phyloP scores from a whole-genome alignment of 1,140 invertebrate genomes.

The Paraescarpia echinospica region DNA sequence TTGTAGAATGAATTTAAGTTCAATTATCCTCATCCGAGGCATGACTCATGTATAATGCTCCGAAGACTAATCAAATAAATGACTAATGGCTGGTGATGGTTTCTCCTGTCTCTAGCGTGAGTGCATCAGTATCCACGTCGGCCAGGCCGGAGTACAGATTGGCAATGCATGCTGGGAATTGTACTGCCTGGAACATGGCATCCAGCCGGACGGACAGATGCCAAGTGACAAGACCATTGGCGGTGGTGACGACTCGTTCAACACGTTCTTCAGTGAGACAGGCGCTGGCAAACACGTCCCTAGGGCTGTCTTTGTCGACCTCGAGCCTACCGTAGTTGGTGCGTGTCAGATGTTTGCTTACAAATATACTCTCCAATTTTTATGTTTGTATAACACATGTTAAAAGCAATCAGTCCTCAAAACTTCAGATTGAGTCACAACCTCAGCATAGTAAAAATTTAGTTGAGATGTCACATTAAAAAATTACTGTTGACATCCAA shows the following conservation, averaged over 20 bases:
- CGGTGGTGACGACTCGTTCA: neutral
- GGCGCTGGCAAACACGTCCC: neutral
- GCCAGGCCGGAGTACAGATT: neutral
- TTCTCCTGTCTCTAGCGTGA: neutral
- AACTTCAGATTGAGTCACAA: neutral
- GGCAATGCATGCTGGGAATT: conserved; percentile 3
- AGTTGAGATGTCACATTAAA: too few relatives aligned
- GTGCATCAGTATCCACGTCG: neutral
- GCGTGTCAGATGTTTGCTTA: neutral
- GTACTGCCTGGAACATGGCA: neutral
- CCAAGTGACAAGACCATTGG: conserved; percentile 3
- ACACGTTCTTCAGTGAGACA: neutral
- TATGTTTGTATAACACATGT: neutral
- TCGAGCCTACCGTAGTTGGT: neutral
- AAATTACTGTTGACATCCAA: too few relatives aligned
- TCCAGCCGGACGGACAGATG: neutral
- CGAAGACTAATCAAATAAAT: neutral
- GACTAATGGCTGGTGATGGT: neutral
- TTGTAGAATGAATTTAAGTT: too few relatives aligned
- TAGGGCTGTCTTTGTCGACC: neutral
- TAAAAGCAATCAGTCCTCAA: neutral
- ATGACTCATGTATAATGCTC: too few relatives aligned
- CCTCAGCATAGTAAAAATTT: too few relatives aligned
- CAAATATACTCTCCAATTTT: neutral
- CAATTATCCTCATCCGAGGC: too few relatives aligned